Evolutionary conservation across 2,888 invertebrate species (phyloP), one percentile per base, ranked within the genome.

Genomic region (Plagiodera versicolora): DNA sequence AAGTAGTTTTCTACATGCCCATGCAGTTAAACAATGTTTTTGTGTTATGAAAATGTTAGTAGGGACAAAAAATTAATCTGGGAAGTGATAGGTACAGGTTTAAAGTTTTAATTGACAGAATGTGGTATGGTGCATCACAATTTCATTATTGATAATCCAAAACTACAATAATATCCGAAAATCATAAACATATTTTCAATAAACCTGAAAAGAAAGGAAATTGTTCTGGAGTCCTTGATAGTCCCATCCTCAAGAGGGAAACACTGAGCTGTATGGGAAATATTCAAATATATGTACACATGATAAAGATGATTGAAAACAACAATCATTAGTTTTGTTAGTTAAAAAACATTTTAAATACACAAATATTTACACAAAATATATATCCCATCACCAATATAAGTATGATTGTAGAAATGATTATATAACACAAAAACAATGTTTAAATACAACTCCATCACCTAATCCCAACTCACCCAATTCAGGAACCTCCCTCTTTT

Each of bases 401-500:
- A 28, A 46, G 24, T 2, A 9, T n/a, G 18, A 47, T 52, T 52
- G 63, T 57, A 56, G 50, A 59, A 57, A 61, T 28, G 19, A 61
- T 57, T 45, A 56, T 49, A 67, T 69, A 74, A 74, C 74, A 74
- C 77, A 77, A 78, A 77, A 77, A 75, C 73, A 75, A 69, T 68
- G 73, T 74, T 72, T 68, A 70, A 64, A 57, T 62, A 61, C 46
- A 47, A 16, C 59, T 48, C 46, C 54, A 28, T 18, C 19, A 11
- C 6, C 56, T 28, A 14, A 58, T 35, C 20, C 47, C 8, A 18
- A 71, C 85, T 83, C 82, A 93, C 93, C 93, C 69, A 92, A 84
- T 79, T 92, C 91, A 1, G 94, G 92, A 20, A 96, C 92, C 73
- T 94, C 90, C 65, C 95, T 86, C 79, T 90, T 91, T 78, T 98